phyloP scores from a whole-genome alignment of 2,113 vertebrate genomes.

The Peucedramus taeniatus region DNA sequence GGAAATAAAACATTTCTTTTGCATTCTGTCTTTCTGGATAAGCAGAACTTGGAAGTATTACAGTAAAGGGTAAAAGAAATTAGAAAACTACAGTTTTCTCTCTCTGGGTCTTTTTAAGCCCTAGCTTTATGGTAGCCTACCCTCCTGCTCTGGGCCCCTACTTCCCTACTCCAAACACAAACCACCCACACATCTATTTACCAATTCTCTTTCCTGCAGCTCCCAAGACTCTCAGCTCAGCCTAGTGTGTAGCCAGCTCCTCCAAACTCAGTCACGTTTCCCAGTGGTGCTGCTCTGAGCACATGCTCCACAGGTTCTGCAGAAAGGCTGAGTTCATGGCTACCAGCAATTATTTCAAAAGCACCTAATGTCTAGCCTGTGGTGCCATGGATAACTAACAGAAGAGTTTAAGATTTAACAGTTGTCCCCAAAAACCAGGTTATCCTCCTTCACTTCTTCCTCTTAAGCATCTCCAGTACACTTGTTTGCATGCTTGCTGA shows the following conservation, averaged over 20 bases:
- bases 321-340: neutral
- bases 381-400: neutral
- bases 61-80: neutral
- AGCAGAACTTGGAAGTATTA: neutral
- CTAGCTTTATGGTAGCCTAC: neutral
- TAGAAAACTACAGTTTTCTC: neutral
- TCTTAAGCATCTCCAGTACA: neutral
- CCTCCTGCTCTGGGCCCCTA: neutral
- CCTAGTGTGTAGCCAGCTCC: neutral
- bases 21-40: neutral
- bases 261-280: neutral
- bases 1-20: neutral
- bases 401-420: neutral
- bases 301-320: fast-evolving
- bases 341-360: neutral
- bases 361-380: neutral
- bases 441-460: neutral
- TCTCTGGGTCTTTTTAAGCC: neutral
- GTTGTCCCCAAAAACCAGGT: neutral
- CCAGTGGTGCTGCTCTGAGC: neutral
- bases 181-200: neutral
- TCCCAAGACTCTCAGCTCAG: neutral
- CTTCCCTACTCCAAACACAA: neutral
- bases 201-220: neutral
- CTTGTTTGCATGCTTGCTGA: neutral